These are phyloP conservation scores for Leiothrix lutea DNA, from an alignment of 2,113 vertebrate genomes.

Conservation along the genomic window DNA sequence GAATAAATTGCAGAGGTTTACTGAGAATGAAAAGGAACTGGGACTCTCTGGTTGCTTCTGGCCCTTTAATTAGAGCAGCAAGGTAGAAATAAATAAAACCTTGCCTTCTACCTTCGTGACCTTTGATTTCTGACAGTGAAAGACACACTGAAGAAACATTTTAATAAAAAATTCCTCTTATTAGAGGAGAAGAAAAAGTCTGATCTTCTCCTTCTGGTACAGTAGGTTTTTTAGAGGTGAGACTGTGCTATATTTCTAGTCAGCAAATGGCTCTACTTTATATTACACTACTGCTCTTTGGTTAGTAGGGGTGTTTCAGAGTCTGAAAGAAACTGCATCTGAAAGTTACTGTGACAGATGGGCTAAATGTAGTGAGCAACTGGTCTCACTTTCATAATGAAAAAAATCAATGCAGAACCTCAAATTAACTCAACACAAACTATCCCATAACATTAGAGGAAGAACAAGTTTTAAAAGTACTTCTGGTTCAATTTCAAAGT, in stretches of 20 bases:
- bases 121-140: conserved; percentile 24
- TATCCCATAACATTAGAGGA: background rate
- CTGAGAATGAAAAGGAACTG: conserved; percentile 34
- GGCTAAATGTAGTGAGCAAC: background rate
- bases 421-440: background rate
- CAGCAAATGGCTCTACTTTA: background rate
- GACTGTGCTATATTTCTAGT: background rate
- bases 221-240: background rate
- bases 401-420: background rate
- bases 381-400: background rate
- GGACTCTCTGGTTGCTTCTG: background rate
- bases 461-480: background rate
- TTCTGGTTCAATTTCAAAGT: background rate
- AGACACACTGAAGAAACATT: background rate
- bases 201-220: background rate
- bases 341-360: background rate
- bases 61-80: conserved; percentile 68
- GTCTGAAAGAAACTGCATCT: background rate
- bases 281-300: background rate
- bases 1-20: conserved; percentile 55
- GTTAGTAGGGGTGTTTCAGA: background rate
- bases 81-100: conserved; percentile 46
- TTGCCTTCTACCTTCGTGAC: conserved; percentile 40
- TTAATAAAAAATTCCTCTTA: conserved; percentile 11
- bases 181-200: background rate